Base-by-base conservation (phyloP, 2,888 invertebrate species). In the Agrochola lychnidis region DNA sequence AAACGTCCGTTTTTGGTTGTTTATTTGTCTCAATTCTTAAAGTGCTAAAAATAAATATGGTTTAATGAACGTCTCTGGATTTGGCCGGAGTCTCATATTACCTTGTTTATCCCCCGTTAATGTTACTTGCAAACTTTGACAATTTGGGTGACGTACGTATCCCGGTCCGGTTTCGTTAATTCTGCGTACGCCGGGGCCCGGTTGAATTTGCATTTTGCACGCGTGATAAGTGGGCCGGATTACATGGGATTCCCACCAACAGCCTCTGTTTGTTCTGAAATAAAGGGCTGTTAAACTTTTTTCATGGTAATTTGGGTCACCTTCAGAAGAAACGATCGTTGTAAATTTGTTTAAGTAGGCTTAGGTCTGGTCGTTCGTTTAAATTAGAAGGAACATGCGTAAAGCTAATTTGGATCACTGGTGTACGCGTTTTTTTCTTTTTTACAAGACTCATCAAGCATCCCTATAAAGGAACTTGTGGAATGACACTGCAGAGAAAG, bases 301-400 rank as follows among this genome's bases (percentile, higher is more conserved):
- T 96, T 95, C 94, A 95, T 94, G 95, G 95, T 93, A 96, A 96
- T 96, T 96, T 96, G 95, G 96, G 96, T 96, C 96, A 96, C 96
- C 95, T 96, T 96, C 92, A 92, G 92, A 94, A 95, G 95, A 93
- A 93, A 95, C 92, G 94, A 92, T 94, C 92, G 93, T 88, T 95
- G 94, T 96, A 95, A 96, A 96, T 96, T 95, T 95, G 95, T 95
- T 95, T 95, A 96, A 96, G 95, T 94, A 95, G 95, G 95, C 95
- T 94, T 94, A 94, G 92, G 89, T 89, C 89, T 91, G 91, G 92
- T 88, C 93, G 89, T 94, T 94, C 93, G 92, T 94, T 93, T 92
- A 93, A 94, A 94, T 95, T 94, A 94, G 90, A 91, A 89, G 86
- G 90, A 90, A 91, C 91, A 91, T 87, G 87, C 86, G 84, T 89